These are phyloP conservation scores for Agrotis puta DNA, from an alignment of 2,888 invertebrate genomes.

Conservation along the genomic window DNA sequence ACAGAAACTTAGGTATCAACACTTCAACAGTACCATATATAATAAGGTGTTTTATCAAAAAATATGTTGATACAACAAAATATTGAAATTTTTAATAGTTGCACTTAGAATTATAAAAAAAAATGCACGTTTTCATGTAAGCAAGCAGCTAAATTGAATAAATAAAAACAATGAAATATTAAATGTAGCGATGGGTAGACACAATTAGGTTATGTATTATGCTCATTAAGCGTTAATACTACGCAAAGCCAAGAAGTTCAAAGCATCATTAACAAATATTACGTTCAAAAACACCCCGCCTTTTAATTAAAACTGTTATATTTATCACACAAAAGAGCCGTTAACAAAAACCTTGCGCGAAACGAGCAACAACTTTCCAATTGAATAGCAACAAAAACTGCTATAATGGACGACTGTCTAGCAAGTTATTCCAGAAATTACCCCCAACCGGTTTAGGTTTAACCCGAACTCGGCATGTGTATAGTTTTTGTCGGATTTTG, in stretches of 20 bases:
- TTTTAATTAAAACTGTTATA: conserved; percentile 35
- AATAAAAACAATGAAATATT: background rate
- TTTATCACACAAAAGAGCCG: conserved; percentile 14
- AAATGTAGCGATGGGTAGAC: too few species aligned
- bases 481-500: conserved; percentile 80
- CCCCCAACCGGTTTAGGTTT: conserved; percentile 45
- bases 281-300: background rate
- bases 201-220: background rate
- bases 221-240: background rate
- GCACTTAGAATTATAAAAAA: too few species aligned
- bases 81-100: too few species aligned
- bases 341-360: conserved; percentile 32
- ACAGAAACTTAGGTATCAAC: too few species aligned
- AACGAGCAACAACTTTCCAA: conserved; percentile 49
- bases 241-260: background rate
- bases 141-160: too few species aligned
- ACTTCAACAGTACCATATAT: too few species aligned
- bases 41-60: too few species aligned
- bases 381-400: conserved; percentile 61
- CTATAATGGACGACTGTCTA: conserved; percentile 50
- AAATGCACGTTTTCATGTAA: too few species aligned
- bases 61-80: too few species aligned
- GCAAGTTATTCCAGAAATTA: conserved; percentile 62
- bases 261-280: too few species aligned
- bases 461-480: conserved; percentile 63